Conservation (phyloP, 2,888 invertebrate species). For the Scelioninae gen. 2 region DNA sequence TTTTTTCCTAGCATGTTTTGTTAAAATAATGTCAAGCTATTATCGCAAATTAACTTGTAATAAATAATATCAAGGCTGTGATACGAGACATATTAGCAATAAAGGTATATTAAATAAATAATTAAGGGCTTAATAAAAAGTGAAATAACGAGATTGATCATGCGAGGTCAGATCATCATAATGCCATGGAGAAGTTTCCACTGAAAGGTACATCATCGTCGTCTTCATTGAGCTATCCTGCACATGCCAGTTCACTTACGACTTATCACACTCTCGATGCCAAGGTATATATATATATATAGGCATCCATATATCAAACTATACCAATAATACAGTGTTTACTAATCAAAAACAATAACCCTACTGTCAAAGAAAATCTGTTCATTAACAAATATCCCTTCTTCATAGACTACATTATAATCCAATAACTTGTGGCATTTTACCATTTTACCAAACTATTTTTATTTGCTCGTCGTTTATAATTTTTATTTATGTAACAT, state of each 20-base stretch:
- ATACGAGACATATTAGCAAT: not conserved
- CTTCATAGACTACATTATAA: not conserved
- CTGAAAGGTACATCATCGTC: constrained; percentile 77
- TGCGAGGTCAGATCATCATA: constrained; percentile 66
- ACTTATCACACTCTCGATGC: constrained; percentile 73
- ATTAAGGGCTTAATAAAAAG: not conserved
- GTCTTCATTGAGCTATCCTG: constrained; percentile 67
- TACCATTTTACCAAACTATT: no score
- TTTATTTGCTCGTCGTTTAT: no score
- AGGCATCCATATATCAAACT: constrained; percentile 61
- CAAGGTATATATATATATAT: constrained; percentile 71
- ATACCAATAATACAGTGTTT: constrained; percentile 22
- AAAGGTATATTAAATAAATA: not conserved
- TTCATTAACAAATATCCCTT: constrained; percentile 6
- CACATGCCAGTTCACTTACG: constrained; percentile 69
- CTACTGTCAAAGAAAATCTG: not conserved
- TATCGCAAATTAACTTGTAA: no score
- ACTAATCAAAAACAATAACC: constrained; percentile 18
- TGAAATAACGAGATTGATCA: constrained; percentile 33
- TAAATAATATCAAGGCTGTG: not conserved
- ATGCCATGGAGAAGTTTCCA: constrained; percentile 84
- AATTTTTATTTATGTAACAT: no score
- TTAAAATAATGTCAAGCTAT: no score
- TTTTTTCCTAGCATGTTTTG: no score
- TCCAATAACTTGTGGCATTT: not conserved